Percentiles rank a stretch among this genome's conserved stretches.
Evolutionary conservation across 1,140 invertebrate genomes (phyloP).

Genomic region (Bombyx mandarina): DNA sequence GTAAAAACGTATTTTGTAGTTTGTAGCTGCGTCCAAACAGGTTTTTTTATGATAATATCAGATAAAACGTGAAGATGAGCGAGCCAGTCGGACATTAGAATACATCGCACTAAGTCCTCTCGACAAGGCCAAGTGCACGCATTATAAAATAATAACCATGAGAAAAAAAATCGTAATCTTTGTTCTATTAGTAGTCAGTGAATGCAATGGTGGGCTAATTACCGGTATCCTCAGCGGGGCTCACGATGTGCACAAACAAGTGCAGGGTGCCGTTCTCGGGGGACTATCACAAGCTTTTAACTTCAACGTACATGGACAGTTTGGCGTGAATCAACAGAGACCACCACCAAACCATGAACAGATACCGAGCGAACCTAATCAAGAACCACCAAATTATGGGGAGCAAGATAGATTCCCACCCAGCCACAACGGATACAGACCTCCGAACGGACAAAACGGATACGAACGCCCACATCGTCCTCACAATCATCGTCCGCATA

Average conservation of each 20-base stretch:
- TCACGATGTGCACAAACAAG: constrained; percentile 13
- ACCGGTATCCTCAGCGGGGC: constrained; percentile 14
- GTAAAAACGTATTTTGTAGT: background rate
- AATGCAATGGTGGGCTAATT: constrained; percentile 15
- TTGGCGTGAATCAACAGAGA: constrained; percentile 4
- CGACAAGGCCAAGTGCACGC: constrained; percentile 3
- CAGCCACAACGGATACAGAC: constrained; percentile 9
- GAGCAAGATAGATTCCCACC: constrained; percentile 1
- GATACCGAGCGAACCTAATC: constrained; percentile 4
- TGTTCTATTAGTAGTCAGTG: constrained; percentile 11
- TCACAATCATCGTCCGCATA: constrained; percentile 5
- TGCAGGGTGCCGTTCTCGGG: constrained; percentile 13
- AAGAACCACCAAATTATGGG: background rate
- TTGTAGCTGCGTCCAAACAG: constrained; percentile 9
- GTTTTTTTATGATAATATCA: constrained; percentile 14
- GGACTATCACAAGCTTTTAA: constrained; percentile 8
- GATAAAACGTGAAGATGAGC: constrained; percentile 12
- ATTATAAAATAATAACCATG: constrained; percentile 5
- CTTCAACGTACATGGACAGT: constrained; percentile 10
- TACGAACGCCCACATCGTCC: background rate
- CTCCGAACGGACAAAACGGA: background rate
- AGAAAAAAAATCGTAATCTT: constrained; percentile 6
- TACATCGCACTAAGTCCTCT: constrained; percentile 9
- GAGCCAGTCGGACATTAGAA: constrained; percentile 14
- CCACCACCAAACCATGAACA: constrained; percentile 2